phyloP scores from a whole-genome alignment of 2,888 invertebrate genomes.

The Eupithecia insigniata region DNA sequence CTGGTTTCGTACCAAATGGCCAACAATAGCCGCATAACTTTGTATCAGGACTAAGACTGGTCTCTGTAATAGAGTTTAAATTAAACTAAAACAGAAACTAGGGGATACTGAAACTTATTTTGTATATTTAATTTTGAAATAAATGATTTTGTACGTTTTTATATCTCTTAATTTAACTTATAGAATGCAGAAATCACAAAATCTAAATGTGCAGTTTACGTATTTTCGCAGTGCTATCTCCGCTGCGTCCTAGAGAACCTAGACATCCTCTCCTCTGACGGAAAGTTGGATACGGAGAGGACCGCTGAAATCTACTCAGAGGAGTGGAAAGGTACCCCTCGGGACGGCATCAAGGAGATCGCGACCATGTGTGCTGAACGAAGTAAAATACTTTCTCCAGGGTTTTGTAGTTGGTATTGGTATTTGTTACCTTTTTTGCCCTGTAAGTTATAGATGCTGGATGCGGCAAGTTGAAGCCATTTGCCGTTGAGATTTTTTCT shows the following conservation, averaged over 20 bases:
- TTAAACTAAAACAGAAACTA: no score
- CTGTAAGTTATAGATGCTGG: not conserved
- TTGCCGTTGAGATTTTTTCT: no score
- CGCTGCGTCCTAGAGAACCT: slow-evolving; percentile 80
- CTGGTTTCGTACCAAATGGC: no score
- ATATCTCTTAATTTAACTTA: no score
- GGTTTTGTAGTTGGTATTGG: slow-evolving; percentile 14
- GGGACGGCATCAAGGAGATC: slow-evolving; percentile 60
- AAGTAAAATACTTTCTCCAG: slow-evolving; percentile 55
- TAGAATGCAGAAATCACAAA: no score
- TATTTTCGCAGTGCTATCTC: slow-evolving; percentile 76
- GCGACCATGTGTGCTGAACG: slow-evolving; percentile 64
- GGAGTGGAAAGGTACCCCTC: slow-evolving; percentile 52
- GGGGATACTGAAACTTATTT: no score
- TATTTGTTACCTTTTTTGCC: not conserved
- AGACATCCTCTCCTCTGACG: slow-evolving; percentile 73
- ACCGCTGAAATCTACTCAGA: slow-evolving; percentile 67
- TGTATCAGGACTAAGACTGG: no score
- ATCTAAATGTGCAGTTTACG: no score
- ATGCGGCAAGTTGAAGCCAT: not conserved
- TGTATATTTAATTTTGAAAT: no score
- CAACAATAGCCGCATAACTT: no score
- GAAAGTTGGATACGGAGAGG: slow-evolving; percentile 65
- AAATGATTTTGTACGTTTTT: no score
- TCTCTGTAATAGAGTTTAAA: no score